Percentiles rank a stretch among this genome's conserved stretches.
These are phyloP conservation scores for Drosophila paulistorum DNA, from an alignment of 1,140 invertebrate genomes.

Conservation along the genomic window DNA sequence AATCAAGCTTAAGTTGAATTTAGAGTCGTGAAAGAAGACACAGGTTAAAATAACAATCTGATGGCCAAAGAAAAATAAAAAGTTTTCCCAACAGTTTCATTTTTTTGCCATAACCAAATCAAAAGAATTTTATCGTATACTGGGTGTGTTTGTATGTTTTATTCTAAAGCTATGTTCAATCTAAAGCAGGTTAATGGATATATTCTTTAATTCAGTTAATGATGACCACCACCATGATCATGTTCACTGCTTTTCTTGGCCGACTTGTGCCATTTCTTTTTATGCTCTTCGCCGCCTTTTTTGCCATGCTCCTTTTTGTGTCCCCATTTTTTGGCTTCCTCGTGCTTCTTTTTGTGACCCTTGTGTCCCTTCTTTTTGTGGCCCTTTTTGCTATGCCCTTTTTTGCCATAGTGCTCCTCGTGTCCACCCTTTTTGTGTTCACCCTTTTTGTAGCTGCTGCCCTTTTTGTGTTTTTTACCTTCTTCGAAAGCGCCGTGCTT, in stretches of 20 bases:
- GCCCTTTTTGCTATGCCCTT: conserved; percentile 89
- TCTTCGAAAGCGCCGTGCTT: conserved; percentile 88
- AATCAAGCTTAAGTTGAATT: too few species aligned
- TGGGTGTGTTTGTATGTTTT: conserved; percentile 8
- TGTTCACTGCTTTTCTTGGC: conserved; percentile 70
- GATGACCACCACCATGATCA: conserved; percentile 58
- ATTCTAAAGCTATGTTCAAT: background rate
- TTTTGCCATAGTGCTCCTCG: conserved; percentile 89
- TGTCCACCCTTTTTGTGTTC: conserved; percentile 88
- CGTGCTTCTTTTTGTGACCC: conserved; percentile 88
- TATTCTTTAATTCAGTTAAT: conserved; percentile 9
- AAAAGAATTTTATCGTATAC: background rate
- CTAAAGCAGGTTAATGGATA: background rate
- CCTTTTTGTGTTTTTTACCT: conserved; percentile 88
- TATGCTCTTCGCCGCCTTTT: conserved; percentile 87
- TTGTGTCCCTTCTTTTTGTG: conserved; percentile 86
- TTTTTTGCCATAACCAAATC: background rate
- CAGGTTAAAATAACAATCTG: too few species aligned
- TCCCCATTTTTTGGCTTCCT: conserved; percentile 87
- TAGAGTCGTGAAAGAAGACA: too few species aligned
- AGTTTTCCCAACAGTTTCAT: background rate
- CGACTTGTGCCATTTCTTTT: conserved; percentile 86
- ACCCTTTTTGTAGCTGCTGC: conserved; percentile 88
- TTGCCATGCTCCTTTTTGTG: conserved; percentile 87
- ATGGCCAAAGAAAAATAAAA: too few species aligned